Conservation (phyloP, 2,888 invertebrate species). For the Aspidiotus destructor region DNA sequence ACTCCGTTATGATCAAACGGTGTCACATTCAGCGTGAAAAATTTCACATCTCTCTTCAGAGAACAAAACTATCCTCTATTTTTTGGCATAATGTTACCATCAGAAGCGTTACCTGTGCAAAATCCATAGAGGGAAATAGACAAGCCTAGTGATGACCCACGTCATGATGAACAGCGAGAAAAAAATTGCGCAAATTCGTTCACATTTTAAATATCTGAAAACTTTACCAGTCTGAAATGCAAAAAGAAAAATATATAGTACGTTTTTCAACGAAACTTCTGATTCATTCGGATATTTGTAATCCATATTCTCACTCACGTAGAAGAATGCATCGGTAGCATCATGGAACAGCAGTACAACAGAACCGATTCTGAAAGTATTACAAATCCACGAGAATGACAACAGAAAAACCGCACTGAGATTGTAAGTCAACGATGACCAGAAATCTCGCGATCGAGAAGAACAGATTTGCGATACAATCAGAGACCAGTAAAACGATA, state of each 20-base stretch:
- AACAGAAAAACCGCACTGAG: slow-evolving; percentile 83
- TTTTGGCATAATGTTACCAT: not conserved
- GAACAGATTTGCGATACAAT: slow-evolving; percentile 89
- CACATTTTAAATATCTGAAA: slow-evolving; percentile 83
- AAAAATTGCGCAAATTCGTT: slow-evolving; percentile 73
- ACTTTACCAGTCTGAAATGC: slow-evolving; percentile 75
- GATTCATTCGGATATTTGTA: not conserved
- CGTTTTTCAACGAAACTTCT: not conserved
- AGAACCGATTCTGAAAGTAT: slow-evolving; percentile 82
- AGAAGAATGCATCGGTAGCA: slow-evolving; percentile 79
- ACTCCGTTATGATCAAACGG: too few species aligned
- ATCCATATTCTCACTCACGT: slow-evolving; percentile 47
- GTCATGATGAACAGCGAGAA: slow-evolving; percentile 80
- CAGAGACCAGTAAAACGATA: slow-evolving; percentile 91
- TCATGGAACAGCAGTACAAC: slow-evolving; percentile 80
- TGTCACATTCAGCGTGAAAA: too few species aligned
- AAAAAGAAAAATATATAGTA: not conserved
- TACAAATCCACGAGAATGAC: slow-evolving; percentile 89
- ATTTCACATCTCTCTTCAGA: too few species aligned
- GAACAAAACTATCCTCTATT: too few species aligned
- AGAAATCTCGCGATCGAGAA: slow-evolving; percentile 85
- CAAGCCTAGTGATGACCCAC: slow-evolving; percentile 85
- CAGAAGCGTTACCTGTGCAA: slow-evolving; percentile 57
- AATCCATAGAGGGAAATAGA: slow-evolving; percentile 81
- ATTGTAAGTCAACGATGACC: slow-evolving; percentile 98